Evolutionary conservation across 2,113 vertebrate genomes (phyloP).

Genomic region (Ciconia stormi): DNA sequence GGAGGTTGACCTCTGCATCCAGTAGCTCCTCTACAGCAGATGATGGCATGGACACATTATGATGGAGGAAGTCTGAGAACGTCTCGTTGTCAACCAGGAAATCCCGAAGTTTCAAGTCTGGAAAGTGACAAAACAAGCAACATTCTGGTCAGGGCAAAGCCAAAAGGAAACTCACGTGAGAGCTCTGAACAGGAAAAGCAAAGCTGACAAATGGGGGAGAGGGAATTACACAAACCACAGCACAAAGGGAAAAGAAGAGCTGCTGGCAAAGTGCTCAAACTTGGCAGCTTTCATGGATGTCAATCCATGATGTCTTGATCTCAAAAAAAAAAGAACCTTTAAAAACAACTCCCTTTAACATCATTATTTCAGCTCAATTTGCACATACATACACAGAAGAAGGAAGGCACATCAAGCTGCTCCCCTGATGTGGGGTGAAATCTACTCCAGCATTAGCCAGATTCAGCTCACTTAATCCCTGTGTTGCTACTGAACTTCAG

Average conservation of each 20-base stretch:
- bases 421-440: background rate
- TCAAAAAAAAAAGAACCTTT: background rate
- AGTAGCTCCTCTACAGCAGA: conserved; percentile 74
- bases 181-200: background rate
- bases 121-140: background rate
- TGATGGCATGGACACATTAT: conserved; percentile 79
- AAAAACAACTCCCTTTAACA: background rate
- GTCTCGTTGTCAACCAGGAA: conserved; percentile 90
- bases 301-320: background rate
- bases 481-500: background rate
- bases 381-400: background rate
- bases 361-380: background rate
- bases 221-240: background rate
- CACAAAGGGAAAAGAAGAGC: background rate
- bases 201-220: background rate
- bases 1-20: conserved; percentile 80
- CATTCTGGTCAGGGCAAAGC: conserved; percentile 2
- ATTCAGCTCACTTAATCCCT: background rate
- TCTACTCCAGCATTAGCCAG: background rate
- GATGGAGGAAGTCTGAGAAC: conserved; percentile 83
- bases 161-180: background rate
- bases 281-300: background rate
- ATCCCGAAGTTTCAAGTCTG: conserved; percentile 89
- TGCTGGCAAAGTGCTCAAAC: background rate
- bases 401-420: background rate